A percentile compares a stretch with the other conserved stretches of the same genome.
Evolutionary conservation across 1,140 invertebrate species (phyloP).

Genomic region (Trichogramma pretiosum): DNA sequence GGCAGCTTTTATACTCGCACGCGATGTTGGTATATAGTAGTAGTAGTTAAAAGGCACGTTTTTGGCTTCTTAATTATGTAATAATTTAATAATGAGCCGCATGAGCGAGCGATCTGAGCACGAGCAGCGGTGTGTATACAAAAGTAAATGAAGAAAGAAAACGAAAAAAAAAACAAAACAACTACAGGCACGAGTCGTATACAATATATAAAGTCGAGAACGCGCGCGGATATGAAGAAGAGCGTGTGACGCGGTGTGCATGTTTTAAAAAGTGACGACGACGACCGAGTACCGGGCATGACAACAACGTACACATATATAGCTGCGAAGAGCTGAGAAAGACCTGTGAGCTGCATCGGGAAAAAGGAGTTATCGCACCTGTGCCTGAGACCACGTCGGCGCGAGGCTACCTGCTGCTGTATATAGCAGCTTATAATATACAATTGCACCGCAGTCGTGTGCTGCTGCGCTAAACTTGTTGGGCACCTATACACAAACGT

Average conservation of each 20-base stretch:
- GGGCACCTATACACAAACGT: conserved; percentile 12
- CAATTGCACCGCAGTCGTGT: conserved; percentile 16
- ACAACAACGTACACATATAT: neutral
- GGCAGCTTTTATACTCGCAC: too few species aligned
- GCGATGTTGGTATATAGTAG: too few species aligned
- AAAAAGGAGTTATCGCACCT: conserved; percentile 18
- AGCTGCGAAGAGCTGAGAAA: neutral
- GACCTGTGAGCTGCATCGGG: conserved; percentile 7
- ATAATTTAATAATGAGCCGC: conserved; percentile 13
- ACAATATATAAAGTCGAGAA: too few species aligned
- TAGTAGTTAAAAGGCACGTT: neutral
- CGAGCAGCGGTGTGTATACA: neutral
- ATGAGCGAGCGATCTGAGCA: neutral
- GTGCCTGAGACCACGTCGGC: too few species aligned
- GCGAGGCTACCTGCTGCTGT: conserved; percentile 5
- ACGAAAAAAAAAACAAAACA: too few species aligned
- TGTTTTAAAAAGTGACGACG: too few species aligned
- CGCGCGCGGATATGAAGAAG: neutral
- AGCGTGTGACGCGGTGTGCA: neutral
- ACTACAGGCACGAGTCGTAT: too few species aligned
- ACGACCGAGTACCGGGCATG: neutral
- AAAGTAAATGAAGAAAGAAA: too few species aligned
- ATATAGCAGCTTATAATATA: neutral
- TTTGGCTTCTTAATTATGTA: conserved; percentile 7
- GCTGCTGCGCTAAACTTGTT: conserved; percentile 12